Evolutionary conservation across 2,888 invertebrate genomes (phyloP).

Genomic region (Tiphia femorata): DNA sequence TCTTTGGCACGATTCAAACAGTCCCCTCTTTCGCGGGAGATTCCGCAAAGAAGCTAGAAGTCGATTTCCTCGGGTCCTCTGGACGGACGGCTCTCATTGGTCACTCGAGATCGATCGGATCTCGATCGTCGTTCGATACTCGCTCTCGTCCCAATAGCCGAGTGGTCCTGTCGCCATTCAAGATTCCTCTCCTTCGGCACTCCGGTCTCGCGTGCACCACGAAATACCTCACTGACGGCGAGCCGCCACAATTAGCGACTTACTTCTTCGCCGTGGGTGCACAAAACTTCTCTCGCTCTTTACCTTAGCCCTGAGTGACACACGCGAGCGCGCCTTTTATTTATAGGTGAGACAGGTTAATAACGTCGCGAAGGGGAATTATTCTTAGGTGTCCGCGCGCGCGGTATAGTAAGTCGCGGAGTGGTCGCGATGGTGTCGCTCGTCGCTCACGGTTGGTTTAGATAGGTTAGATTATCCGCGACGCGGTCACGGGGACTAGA

Average conservation of each 20-base stretch:
- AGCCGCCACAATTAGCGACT: neutral
- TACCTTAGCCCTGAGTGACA: conserved; percentile 19
- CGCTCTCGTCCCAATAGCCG: neutral
- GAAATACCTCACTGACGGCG: neutral
- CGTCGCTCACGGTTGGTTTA: conserved; percentile 13
- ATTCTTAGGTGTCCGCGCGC: conserved; percentile 22
- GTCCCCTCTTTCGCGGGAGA: too few species aligned
- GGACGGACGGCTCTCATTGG: too few species aligned
- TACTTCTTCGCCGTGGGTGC: too few species aligned
- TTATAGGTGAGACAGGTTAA: conserved; percentile 26
- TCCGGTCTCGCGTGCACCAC: too few species aligned
- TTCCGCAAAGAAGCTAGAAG: too few species aligned
- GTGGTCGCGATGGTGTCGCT: neutral
- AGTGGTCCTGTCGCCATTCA: too few species aligned
- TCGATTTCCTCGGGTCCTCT: too few species aligned
- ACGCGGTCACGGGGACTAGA: conserved; percentile 48
- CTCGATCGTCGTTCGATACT: neutral
- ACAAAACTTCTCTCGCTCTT: too few species aligned
- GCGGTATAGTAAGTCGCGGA: neutral
- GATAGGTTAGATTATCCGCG: conserved; percentile 44
- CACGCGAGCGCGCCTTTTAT: conserved; percentile 15
- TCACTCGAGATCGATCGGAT: too few species aligned
- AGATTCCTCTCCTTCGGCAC: conserved; percentile 5
- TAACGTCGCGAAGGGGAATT: conserved; percentile 20
- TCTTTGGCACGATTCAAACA: conserved; percentile 3